Percentiles rank a stretch among this genome's conserved stretches.
These are phyloP conservation scores for Camponotus vicinus DNA, from an alignment of 1,140 invertebrate genomes.

Conservation along the genomic window DNA sequence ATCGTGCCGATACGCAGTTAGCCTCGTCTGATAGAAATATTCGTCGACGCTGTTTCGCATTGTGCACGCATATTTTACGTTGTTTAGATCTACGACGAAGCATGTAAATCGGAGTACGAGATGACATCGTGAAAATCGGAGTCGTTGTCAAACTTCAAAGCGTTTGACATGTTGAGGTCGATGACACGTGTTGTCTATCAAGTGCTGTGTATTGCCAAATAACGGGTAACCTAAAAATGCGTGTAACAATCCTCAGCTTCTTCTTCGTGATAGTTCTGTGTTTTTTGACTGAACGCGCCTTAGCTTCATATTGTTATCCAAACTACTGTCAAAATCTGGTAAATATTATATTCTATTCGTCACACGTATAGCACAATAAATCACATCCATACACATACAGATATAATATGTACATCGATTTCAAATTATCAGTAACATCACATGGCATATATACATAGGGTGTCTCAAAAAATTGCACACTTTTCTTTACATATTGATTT, in stretches of 20 bases:
- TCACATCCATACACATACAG: no score
- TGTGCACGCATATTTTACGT: constrained; percentile 8
- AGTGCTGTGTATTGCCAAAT: not conserved
- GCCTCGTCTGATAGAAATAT: not conserved
- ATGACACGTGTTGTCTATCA: not conserved
- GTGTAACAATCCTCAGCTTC: constrained; percentile 22
- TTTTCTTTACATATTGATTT: no score
- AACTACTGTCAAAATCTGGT: constrained; percentile 78
- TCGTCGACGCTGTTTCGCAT: not conserved
- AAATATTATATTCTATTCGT: constrained; percentile 33
- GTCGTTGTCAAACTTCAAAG: no score
- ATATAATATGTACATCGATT: no score
- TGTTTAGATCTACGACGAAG: not conserved
- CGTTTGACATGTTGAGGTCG: constrained; percentile 45
- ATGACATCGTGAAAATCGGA: not conserved
- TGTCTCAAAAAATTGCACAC: no score
- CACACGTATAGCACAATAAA: no score
- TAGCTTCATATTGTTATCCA: constrained; percentile 75
- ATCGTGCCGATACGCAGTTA: constrained; percentile 14
- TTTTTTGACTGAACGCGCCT: constrained; percentile 31
- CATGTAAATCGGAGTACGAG: not conserved
- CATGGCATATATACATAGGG: no score
- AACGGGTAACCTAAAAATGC: constrained; percentile 72
- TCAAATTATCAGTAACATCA: no score
- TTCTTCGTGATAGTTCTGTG: constrained; percentile 60